A percentile compares a stretch with the other conserved stretches of the same genome.
Evolutionary conservation across 2,113 vertebrate species (phyloP).

Genomic region (Corydoras maculifer): DNA sequence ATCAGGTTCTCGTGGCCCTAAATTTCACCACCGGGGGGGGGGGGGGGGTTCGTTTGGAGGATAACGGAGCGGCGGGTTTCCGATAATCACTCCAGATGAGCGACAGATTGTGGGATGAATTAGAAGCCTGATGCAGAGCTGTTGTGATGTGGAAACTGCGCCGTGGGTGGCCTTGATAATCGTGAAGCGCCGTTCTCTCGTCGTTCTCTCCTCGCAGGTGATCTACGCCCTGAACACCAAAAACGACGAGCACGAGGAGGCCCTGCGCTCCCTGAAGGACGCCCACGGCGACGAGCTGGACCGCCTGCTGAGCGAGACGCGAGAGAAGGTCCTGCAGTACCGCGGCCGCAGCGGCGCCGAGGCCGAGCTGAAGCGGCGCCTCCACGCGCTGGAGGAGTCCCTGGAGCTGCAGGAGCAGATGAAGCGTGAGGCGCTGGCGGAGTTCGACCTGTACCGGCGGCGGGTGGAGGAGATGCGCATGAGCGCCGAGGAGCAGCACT

Average conservation of each 20-base stretch:
- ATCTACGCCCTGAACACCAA: slow-evolving; percentile 98
- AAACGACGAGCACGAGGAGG: slow-evolving; percentile 93
- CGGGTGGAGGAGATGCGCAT: slow-evolving; percentile 90
- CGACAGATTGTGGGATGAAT: slow-evolving; percentile 31
- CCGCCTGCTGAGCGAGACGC: slow-evolving; percentile 90
- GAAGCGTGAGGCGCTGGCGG: slow-evolving; percentile 88
- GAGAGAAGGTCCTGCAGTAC: slow-evolving; percentile 90
- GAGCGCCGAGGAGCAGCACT: slow-evolving; percentile 91
- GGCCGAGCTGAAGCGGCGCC: slow-evolving; percentile 81
- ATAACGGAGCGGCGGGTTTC: background rate
- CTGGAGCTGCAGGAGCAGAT: slow-evolving; percentile 88
- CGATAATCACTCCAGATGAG: slow-evolving; percentile 35
- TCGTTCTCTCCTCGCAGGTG: slow-evolving; percentile 63
- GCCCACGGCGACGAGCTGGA: slow-evolving; percentile 94
- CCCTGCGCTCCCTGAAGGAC: slow-evolving; percentile 87
- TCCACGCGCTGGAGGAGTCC: slow-evolving; percentile 86
- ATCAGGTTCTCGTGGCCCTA: too few relatives aligned
- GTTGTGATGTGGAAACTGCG: background rate
- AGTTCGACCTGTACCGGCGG: slow-evolving; percentile 92
- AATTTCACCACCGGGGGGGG: too few relatives aligned
- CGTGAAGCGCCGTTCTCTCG: background rate
- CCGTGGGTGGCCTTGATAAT: too few relatives aligned
- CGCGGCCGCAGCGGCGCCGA: slow-evolving; percentile 88
- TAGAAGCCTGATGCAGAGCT: slow-evolving; percentile 34
- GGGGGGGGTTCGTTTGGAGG: background rate